Conservation (phyloP, 2,797 vertebrate genomes). For the Takifugu ocellatus region DNA sequence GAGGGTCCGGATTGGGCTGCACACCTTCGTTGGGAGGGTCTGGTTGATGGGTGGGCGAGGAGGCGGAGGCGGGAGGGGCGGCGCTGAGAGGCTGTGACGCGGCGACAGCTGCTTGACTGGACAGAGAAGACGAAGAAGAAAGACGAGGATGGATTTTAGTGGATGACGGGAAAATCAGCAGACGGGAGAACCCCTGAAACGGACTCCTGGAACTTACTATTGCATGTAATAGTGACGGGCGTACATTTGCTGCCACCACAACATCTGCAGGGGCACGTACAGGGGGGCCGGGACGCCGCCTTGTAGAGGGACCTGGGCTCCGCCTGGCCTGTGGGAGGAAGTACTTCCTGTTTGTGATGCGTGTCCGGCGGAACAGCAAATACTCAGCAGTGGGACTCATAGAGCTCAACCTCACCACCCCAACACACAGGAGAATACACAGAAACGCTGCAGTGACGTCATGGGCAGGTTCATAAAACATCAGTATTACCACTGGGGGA, state of each 20-base stretch:
- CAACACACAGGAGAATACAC: too few species aligned
- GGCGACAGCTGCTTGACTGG: constrained; percentile 90
- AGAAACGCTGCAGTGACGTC: too few species aligned
- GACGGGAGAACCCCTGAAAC: not conserved
- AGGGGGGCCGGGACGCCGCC: constrained; percentile 76
- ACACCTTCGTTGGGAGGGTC: constrained; percentile 64
- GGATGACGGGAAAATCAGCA: not conserved
- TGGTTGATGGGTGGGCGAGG: constrained; percentile 44
- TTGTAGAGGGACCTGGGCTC: constrained; percentile 76
- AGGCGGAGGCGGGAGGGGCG: constrained; percentile 32
- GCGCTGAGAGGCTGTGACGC: constrained; percentile 78
- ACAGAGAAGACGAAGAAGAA: not conserved
- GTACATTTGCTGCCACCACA: constrained; percentile 99
- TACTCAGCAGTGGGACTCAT: not conserved
- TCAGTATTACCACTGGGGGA: constrained; percentile 80
- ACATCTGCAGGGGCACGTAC: constrained; percentile 89
- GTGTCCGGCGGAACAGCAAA: not conserved
- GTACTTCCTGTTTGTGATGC: not conserved
- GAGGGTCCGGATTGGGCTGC: constrained; percentile 63
- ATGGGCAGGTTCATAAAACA: not conserved
- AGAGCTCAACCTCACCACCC: constrained; percentile 67
- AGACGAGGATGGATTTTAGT: not conserved
- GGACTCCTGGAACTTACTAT: constrained; percentile 82
- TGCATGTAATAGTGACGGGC: constrained; percentile 97
- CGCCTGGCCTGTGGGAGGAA: constrained; percentile 74